A percentile compares a stretch with the other conserved stretches of the same genome.
Conservation (phyloP, 2,797 vertebrate species). For the Naso thynnoides region DNA sequence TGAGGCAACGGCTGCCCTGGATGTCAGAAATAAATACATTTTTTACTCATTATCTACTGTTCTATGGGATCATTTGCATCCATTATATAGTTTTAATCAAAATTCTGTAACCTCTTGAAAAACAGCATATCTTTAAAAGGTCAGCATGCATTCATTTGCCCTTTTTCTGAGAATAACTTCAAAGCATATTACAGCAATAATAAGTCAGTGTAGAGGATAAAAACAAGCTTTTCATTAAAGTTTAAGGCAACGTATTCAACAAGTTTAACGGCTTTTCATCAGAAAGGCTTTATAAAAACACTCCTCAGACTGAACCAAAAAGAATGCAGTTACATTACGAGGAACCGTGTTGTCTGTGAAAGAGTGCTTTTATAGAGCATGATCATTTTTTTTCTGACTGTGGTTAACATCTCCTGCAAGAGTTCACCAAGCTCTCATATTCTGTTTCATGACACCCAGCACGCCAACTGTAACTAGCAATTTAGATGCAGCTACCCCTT, state of each 20-base stretch:
- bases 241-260: neutral
- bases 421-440: no score
- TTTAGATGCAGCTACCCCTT: no score
- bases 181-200: slow-evolving; percentile 5
- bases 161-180: slow-evolving; percentile 14
- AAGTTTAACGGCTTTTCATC: slow-evolving; percentile 1
- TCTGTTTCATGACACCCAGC: no score
- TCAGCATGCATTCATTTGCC: neutral
- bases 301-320: neutral
- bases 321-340: no score
- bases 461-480: no score
- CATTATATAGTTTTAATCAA: slow-evolving; percentile 20
- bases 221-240: neutral
- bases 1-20: slow-evolving; percentile 32
- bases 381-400: no score
- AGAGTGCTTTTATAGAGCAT: no score
- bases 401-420: no score
- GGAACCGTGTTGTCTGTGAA: no score
- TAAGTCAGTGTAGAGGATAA: neutral
- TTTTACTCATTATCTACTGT: neutral
- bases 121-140: slow-evolving; percentile 24
- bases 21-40: slow-evolving; percentile 15
- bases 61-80: slow-evolving; percentile 27
- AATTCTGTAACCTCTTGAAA: neutral
- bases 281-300: neutral